phyloP scores from a whole-genome alignment of 2,797 vertebrate species.

The Premnoplex brunnescens region DNA sequence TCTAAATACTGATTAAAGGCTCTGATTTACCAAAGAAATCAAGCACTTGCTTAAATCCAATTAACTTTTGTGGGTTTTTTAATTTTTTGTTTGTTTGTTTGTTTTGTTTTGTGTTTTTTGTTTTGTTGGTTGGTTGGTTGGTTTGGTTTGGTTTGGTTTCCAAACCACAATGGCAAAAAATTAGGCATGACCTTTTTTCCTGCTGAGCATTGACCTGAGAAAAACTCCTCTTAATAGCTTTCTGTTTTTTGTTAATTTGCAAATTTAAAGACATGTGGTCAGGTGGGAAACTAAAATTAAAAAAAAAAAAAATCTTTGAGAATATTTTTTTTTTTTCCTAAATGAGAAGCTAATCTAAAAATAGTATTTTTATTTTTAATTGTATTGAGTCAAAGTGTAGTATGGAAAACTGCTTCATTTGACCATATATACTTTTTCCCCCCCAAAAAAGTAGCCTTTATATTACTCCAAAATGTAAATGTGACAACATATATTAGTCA shows the following conservation, averaged over 20 bases:
- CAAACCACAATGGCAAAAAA: not conserved
- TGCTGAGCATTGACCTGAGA: not conserved
- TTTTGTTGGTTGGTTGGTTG: no score
- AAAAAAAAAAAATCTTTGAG: not conserved
- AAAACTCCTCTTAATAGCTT: not conserved
- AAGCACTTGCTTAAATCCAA: not conserved
- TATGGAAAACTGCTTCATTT: not conserved
- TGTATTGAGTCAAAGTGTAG: not conserved
- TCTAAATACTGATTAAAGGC: not conserved
- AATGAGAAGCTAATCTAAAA: not conserved
- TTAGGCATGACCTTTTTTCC: not conserved
- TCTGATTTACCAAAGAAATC: not conserved
- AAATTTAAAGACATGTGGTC: not conserved
- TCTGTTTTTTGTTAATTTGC: not conserved
- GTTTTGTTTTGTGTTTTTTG: no score
- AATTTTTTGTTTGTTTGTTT: not conserved
- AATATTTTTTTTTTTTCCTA: not conserved
- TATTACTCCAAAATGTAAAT: not conserved
- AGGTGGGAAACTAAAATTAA: not conserved
- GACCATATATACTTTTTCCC: not conserved
- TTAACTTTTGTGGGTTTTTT: not conserved
- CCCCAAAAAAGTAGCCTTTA: fast-evolving
- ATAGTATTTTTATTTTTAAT: not conserved
- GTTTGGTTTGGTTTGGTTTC: no score
- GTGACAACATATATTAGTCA: not conserved